phyloP scores from a whole-genome alignment of 2,113 vertebrate species.

The Gambusia holbrooki region DNA sequence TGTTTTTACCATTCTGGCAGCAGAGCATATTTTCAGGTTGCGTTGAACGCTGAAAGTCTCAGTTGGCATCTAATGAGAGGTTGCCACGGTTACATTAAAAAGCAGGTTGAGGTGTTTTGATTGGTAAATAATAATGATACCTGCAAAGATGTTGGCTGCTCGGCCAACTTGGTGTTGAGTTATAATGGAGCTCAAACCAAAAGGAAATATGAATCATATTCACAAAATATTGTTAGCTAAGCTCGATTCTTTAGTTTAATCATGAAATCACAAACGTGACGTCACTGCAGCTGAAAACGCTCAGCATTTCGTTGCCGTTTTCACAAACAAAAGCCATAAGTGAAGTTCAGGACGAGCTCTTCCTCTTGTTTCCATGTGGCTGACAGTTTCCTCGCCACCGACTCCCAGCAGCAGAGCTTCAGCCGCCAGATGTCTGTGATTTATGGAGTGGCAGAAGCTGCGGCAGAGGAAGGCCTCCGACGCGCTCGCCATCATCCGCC shows the following conservation, averaged over 20 bases:
- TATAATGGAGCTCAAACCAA: too few relatives aligned
- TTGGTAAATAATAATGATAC: not conserved
- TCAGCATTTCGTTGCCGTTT: not conserved
- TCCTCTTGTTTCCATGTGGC: not conserved
- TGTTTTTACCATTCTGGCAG: too few relatives aligned
- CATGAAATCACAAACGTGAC: too few relatives aligned
- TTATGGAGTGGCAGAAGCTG: slow-evolving; percentile 65
- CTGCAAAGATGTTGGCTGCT: too few relatives aligned
- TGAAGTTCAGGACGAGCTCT: not conserved
- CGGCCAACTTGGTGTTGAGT: not conserved
- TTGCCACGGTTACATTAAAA: not conserved
- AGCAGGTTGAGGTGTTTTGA: not conserved
- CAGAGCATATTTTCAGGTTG: too few relatives aligned
- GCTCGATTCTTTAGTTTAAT: too few relatives aligned
- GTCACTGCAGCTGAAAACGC: not conserved
- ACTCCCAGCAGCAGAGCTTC: slow-evolving; percentile 47
- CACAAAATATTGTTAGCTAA: too few relatives aligned
- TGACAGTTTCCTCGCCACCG: slow-evolving; percentile 32
- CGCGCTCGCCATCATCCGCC: slow-evolving; percentile 68
- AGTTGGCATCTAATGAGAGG: too few relatives aligned
- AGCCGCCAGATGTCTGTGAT: slow-evolving; percentile 71
- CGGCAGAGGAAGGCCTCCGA: slow-evolving; percentile 45
- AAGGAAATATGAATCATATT: too few relatives aligned
- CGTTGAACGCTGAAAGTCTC: too few relatives aligned
- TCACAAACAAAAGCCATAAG: not conserved